These are phyloP conservation scores for Vespertilio murinus DNA, from an alignment of 2,797 vertebrate genomes.

Conservation along the genomic window DNA sequence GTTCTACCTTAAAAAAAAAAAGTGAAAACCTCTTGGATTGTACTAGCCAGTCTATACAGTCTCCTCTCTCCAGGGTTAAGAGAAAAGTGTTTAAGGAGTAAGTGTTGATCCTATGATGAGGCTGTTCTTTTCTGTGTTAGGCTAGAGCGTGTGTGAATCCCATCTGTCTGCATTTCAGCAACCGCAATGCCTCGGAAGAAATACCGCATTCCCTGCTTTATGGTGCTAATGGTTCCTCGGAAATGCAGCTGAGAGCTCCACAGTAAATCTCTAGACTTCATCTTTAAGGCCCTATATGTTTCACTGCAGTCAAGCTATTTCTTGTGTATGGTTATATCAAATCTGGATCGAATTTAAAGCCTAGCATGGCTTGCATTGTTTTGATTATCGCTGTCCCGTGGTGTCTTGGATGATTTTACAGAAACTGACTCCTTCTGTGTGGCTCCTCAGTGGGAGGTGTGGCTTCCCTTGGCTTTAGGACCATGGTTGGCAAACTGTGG, in stretches of 20 bases:
- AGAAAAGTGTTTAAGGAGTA: neutral
- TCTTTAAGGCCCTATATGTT: neutral
- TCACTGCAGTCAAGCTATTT: neutral
- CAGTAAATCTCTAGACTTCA: neutral
- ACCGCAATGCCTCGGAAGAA: neutral
- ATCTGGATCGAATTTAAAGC: conserved; percentile 53
- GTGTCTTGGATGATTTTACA: neutral
- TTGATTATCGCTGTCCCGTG: neutral
- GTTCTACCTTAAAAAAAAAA: neutral
- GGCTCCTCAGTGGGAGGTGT: neutral
- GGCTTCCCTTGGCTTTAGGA: neutral
- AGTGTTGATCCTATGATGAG: neutral
- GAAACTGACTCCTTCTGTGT: neutral
- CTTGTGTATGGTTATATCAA: neutral
- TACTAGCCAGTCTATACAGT: neutral
- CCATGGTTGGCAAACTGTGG: too few species aligned
- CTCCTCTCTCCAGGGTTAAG: neutral
- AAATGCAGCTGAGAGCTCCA: conserved; percentile 11
- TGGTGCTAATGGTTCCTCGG: neutral
- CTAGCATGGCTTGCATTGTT: neutral
- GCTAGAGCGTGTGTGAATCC: neutral
- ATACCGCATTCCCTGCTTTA: neutral
- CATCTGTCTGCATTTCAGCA: conserved; percentile 7
- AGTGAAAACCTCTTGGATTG: conserved; percentile 15
- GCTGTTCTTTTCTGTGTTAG: neutral